Conservation (phyloP, 2,888 invertebrate genomes). For the Harpagoxenus sublaevis region DNA sequence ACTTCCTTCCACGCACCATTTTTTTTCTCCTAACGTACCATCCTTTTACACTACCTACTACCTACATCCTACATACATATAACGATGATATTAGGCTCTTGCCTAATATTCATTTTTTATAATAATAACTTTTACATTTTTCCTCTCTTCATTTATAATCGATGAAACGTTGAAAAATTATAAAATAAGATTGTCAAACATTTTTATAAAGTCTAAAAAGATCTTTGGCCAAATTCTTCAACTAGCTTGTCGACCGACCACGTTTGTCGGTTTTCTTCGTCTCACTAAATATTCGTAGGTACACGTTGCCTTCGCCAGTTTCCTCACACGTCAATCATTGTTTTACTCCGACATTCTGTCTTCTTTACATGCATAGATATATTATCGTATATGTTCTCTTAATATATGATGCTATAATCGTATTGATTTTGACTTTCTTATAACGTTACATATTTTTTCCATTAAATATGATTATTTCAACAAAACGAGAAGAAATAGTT, state of each 20-base stretch:
- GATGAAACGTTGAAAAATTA: not conserved
- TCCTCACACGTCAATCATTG: not conserved
- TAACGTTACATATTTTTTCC: not conserved
- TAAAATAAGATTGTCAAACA: not conserved
- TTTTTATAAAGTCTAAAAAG: not conserved
- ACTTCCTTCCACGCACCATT: not conserved
- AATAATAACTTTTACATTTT: not conserved
- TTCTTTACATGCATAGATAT: not conserved
- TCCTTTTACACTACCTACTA: not conserved
- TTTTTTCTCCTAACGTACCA: not conserved
- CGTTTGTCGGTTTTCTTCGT: not conserved
- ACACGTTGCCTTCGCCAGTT: not conserved
- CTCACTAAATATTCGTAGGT: not conserved
- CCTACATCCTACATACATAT: not conserved
- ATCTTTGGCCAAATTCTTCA: not conserved
- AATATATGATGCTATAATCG: not conserved
- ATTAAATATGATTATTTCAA: not conserved
- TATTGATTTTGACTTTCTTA: not conserved
- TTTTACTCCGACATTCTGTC: not conserved
- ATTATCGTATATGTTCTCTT: not conserved
- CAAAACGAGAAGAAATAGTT: not conserved
- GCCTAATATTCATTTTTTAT: not conserved
- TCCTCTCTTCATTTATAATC: not conserved
- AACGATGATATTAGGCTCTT: not conserved
- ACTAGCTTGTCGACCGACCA: not conserved